phyloP scores from a whole-genome alignment of 2,888 invertebrate genomes.

The Himalopsyche tibetana region DNA sequence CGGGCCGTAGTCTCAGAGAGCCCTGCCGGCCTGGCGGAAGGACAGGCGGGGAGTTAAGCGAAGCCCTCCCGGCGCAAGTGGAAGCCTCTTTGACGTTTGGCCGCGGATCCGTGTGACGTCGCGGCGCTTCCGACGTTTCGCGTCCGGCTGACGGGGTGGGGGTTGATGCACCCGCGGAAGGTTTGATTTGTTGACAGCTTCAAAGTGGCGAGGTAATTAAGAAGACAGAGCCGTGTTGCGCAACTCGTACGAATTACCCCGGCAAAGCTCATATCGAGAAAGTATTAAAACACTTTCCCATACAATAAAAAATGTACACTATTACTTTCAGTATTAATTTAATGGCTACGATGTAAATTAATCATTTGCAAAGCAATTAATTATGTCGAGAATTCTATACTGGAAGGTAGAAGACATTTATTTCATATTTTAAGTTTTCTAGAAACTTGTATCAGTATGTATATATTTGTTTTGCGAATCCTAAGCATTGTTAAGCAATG shows the following conservation, averaged over 20 bases:
- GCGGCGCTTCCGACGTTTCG: constrained; percentile 41
- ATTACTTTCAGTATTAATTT: too few species aligned
- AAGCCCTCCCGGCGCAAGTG: not conserved
- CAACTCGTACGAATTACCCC: not conserved
- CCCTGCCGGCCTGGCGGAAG: constrained; percentile 1
- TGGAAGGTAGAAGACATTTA: too few species aligned
- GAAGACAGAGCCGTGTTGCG: not conserved
- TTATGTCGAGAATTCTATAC: too few species aligned
- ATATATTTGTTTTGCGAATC: too few species aligned
- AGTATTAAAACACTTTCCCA: too few species aligned
- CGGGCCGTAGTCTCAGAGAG: constrained; percentile 32
- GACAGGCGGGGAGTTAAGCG: not conserved
- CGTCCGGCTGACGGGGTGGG: not conserved
- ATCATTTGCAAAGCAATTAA: too few species aligned
- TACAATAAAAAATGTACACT: too few species aligned
- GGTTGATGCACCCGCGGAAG: constrained; percentile 28
- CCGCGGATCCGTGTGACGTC: constrained; percentile 26
- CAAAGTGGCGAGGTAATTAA: constrained; percentile 28
- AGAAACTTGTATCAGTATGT: too few species aligned
- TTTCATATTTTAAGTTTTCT: too few species aligned
- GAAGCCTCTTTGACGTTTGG: constrained; percentile 36
- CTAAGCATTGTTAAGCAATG: too few species aligned
- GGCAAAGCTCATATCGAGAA: too few species aligned
- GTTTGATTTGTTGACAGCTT: constrained; percentile 43
- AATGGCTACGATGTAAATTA: too few species aligned